A percentile compares a stretch with the other conserved stretches of the same genome.
Evolutionary conservation across 2,113 vertebrate genomes (phyloP).

Genomic region (Platanista minor): DNA sequence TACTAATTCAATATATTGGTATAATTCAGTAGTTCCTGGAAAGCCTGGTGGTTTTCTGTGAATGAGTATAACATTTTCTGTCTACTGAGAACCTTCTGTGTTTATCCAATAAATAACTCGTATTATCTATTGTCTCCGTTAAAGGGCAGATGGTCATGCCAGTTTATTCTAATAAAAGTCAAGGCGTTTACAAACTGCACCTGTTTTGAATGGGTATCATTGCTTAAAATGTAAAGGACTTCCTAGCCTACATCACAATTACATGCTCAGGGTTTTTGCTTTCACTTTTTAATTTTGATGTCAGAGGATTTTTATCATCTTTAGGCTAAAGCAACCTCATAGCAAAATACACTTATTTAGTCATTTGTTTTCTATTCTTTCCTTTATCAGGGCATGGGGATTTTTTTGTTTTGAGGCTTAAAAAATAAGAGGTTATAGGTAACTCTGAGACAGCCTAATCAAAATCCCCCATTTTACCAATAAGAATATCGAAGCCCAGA

Average conservation of each 20-base stretch:
- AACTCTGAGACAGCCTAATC: neutral
- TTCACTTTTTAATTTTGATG: neutral
- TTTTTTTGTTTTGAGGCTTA: constrained; percentile 6
- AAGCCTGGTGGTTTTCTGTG: neutral
- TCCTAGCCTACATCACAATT: neutral
- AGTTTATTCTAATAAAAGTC: constrained; percentile 10
- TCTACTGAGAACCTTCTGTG: neutral
- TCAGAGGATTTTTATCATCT: neutral
- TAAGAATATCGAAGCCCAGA: neutral
- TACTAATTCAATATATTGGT: neutral
- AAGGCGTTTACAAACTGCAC: neutral
- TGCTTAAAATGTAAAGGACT: neutral
- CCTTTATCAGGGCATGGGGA: neutral
- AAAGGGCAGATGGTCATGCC: neutral
- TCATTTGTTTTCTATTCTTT: neutral
- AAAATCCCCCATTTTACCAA: neutral
- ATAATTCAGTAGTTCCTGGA: neutral
- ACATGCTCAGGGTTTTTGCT: neutral
- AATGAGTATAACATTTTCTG: neutral
- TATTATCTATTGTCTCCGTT: neutral
- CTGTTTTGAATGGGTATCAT: neutral
- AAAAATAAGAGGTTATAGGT: neutral
- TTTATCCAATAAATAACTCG: neutral
- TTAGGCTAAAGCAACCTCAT: neutral
- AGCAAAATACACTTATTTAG: neutral